These are phyloP conservation scores for Drosophila sp. DNA, from an alignment of 1,140 invertebrate genomes.

Conservation along the genomic window DNA sequence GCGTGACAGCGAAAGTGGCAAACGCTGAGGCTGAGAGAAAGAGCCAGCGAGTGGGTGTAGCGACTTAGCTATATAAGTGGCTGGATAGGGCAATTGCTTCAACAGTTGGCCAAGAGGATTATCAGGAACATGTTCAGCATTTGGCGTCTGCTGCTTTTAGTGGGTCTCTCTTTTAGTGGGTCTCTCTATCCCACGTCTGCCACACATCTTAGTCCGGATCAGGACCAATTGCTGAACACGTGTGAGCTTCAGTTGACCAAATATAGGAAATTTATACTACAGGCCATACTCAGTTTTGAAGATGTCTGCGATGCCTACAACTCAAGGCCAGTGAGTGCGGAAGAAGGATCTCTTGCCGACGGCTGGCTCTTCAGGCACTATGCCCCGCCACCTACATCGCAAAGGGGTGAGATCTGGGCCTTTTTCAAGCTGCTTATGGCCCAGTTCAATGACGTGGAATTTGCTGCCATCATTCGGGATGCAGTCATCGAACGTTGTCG, in stretches of 20 bases:
- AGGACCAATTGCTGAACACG: slow-evolving; percentile 49
- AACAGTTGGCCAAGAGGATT: slow-evolving; percentile 65
- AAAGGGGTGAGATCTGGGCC: slow-evolving; percentile 74
- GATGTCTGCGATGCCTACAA: slow-evolving; percentile 79
- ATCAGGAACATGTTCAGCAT: slow-evolving; percentile 41
- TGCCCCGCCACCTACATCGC: slow-evolving; percentile 65
- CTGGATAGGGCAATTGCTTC: slow-evolving; percentile 22
- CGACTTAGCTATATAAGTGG: slow-evolving; percentile 54
- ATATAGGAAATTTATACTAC: slow-evolving; percentile 73
- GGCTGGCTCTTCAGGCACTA: slow-evolving; percentile 66
- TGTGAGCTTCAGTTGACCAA: slow-evolving; percentile 74
- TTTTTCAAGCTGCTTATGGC: slow-evolving; percentile 80
- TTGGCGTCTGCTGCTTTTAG: slow-evolving; percentile 53
- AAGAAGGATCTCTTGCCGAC: slow-evolving; percentile 39
- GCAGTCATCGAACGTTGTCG: slow-evolving; percentile 79
- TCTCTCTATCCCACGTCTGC: slow-evolving; percentile 49
- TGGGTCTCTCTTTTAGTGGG: slow-evolving; percentile 37
- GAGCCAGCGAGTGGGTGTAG: background rate
- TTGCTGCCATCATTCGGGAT: slow-evolving; percentile 61
- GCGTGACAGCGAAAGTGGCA: background rate
- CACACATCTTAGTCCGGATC: slow-evolving; percentile 27
- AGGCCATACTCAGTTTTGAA: slow-evolving; percentile 78
- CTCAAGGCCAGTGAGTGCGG: slow-evolving; percentile 33
- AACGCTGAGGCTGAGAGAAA: background rate
- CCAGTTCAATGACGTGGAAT: slow-evolving; percentile 77